Evolutionary conservation across 2,888 invertebrate genomes (phyloP).

Genomic region (Drosophila emarginata): DNA sequence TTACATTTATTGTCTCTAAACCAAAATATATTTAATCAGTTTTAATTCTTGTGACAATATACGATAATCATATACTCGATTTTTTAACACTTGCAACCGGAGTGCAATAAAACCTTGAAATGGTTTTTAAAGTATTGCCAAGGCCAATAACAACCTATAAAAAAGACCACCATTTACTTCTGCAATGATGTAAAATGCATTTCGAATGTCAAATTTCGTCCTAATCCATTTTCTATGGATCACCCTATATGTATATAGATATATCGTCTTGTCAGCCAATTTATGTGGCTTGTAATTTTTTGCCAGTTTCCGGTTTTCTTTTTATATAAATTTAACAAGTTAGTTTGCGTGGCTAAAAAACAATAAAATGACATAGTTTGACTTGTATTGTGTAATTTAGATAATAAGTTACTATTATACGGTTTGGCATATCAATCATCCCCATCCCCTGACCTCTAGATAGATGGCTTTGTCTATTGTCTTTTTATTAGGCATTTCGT

Average conservation of each 20-base stretch:
- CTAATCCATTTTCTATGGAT: no score
- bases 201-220: no score
- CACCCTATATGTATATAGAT: background rate
- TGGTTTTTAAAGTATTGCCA: no score
- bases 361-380: background rate
- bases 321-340: background rate
- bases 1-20: no score
- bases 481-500: conserved; percentile 18
- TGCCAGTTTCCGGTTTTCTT: background rate
- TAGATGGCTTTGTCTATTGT: conserved; percentile 21
- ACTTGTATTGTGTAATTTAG: conserved; percentile 2
- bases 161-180: no score
- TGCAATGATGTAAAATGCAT: no score
- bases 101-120: no score
- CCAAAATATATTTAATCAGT: no score
- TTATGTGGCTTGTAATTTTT: background rate
- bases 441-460: background rate
- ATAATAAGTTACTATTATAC: conserved; percentile 3
- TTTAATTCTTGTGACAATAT: no score
- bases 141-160: no score
- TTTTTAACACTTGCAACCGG: no score
- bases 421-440: background rate
- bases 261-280: background rate
- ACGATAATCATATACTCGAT: no score
- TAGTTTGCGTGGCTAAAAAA: conserved; percentile 2